Evolutionary conservation across 2,797 vertebrate genomes (phyloP).

Genomic region (Sebastes miniatus): DNA sequence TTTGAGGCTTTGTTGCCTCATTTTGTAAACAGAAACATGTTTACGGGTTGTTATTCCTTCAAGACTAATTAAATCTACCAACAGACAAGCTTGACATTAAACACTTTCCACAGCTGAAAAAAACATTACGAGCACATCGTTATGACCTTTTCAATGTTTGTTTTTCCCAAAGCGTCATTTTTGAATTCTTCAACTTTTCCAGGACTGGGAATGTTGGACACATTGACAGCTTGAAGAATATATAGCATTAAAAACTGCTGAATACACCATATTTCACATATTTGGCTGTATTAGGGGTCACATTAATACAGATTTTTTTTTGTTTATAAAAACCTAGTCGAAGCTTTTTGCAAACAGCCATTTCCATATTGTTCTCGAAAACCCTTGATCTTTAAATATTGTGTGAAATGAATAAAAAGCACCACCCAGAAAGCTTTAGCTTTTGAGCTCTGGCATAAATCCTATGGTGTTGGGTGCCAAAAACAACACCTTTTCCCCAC

Average conservation of each 20-base stretch:
- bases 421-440: conserved; percentile 31
- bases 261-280: conserved; percentile 1
- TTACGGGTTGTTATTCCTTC: conserved; percentile 55
- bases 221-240: conserved; percentile 2
- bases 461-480: conserved; percentile 50
- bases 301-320: neutral
- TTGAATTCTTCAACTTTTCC: conserved; percentile 17
- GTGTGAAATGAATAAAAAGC: conserved; percentile 39
- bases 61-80: conserved; percentile 64
- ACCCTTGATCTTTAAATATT: conserved; percentile 37
- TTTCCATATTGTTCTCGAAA: conserved; percentile 31
- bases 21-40: conserved; percentile 51
- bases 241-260: conserved; percentile 29
- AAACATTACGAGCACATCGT: conserved; percentile 12
- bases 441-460: conserved; percentile 54
- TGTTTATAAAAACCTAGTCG: neutral
- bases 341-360: conserved; percentile 16
- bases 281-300: conserved; percentile 24
- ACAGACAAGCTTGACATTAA: conserved; percentile 63
- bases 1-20: conserved; percentile 40
- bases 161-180: conserved; percentile 16
- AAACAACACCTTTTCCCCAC: conserved; percentile 61
- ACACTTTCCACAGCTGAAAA: conserved; percentile 27
- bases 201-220: neutral
- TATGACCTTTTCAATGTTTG: conserved; percentile 55